Evolutionary conservation across 1,140 invertebrate genomes (phyloP).

Genomic region (Polypedilum pembai): DNA sequence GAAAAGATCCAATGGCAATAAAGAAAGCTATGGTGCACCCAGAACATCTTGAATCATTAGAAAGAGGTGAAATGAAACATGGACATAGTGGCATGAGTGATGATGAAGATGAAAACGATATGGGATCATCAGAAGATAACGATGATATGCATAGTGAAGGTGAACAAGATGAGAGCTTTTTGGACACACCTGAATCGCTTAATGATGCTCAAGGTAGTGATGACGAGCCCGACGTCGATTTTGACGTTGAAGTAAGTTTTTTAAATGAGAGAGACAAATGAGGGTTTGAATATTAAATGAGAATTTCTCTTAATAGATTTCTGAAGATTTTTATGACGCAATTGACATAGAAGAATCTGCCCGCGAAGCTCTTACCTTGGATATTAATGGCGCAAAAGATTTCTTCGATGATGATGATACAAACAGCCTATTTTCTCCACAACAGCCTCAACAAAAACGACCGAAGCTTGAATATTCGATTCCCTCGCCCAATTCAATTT

Average conservation of each 20-base stretch:
- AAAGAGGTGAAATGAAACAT: constrained; percentile 79
- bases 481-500: not conserved
- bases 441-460: constrained; percentile 18
- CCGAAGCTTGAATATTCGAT: not conserved
- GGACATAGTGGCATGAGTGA: constrained; percentile 48
- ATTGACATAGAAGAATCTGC: not conserved
- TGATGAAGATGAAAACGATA: constrained; percentile 47
- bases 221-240: constrained; percentile 34
- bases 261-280: not conserved
- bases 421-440: constrained; percentile 7
- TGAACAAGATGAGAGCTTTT: constrained; percentile 43
- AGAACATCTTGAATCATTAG: constrained; percentile 69
- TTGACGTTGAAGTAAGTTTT: constrained; percentile 41
- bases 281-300: too few relatives aligned
- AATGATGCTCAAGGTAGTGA: constrained; percentile 36
- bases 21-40: constrained; percentile 86
- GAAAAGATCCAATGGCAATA: constrained; percentile 81
- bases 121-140: constrained; percentile 46
- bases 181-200: constrained; percentile 36
- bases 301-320: not conserved
- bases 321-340: constrained; percentile 1
- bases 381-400: not conserved
- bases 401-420: constrained; percentile 10
- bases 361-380: not conserved
- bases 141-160: constrained; percentile 45